Base-by-base conservation (phyloP, 2,113 vertebrate genomes). In the Sardina pilchardus region DNA sequence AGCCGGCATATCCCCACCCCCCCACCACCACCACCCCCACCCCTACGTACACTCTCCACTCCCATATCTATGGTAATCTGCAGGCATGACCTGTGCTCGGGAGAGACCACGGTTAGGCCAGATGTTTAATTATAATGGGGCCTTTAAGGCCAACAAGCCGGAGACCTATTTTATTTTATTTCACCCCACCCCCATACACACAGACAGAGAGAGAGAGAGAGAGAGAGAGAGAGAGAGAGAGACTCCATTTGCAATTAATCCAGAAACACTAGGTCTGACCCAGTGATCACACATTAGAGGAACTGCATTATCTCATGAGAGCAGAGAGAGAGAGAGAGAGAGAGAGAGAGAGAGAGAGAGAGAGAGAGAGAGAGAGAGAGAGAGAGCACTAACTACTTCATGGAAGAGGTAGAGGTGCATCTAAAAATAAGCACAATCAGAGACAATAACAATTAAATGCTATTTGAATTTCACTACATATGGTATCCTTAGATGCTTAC, bases 261-360 rank as follows among this genome's bases (percentile, higher is more conserved):
- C 81, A 63, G 86, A 83, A 56, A 71, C 85, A 85, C 81, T 84
- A 90, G 82, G 45, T 71, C 89, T 89, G 89, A 93, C 90, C 88
- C 88, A 88, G 84, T 90, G 88, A 93, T 93, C 87, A 91, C 87
- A 87, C 90, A 91, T 91, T 89, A 89, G 89, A 84, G 85, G 90
- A 84, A 86, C 47, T 83, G 86, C 59, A 90, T 89, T 88, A 90
- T 90, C 85, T 85, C 81, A 67, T 50, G 39, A 88, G 89, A 90
- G 39, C 5, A n/a, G 17, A 59, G 16, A n/a, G 53, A 59, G 21
- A n/a, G 53, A 59, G 53, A 6, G 39, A 42, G 39, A 42, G 39
- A 24, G 39, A 45, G n/a, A 34, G 26, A 80, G 1, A 5, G 47
- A 82, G 45, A 6, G 43, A 82, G 45, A n/a, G 42, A 50, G 10